These are phyloP conservation scores for Ciconia nigra DNA, from an alignment of 2,797 vertebrate species.

Conservation along the genomic window DNA sequence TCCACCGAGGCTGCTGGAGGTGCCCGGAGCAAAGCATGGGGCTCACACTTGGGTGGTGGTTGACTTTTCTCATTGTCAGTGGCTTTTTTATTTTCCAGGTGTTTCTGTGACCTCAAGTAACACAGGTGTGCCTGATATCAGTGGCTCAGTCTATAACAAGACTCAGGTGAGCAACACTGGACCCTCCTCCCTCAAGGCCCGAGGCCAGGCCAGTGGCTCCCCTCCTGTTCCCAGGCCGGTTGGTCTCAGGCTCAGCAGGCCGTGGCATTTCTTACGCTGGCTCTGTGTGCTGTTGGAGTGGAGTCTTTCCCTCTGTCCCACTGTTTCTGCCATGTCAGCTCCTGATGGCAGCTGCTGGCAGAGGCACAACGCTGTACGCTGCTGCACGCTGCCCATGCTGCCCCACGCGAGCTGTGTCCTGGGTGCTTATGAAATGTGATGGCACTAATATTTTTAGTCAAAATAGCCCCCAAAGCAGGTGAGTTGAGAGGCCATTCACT, in stretches of 20 bases:
- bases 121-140: slow-evolving; percentile 91
- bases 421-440: background rate
- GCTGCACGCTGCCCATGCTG: background rate
- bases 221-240: background rate
- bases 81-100: slow-evolving; percentile 68
- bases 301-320: background rate
- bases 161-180: slow-evolving; percentile 82
- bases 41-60: background rate
- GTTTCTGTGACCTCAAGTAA: slow-evolving; percentile 91
- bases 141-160: slow-evolving; percentile 95
- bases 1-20: fast-evolving
- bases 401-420: background rate
- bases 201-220: background rate
- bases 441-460: background rate
- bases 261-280: fast-evolving
- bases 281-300: background rate
- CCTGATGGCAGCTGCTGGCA: background rate
- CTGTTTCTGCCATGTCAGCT: background rate
- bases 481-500: background rate
- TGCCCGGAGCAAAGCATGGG: background rate
- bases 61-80: background rate
- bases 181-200: background rate
- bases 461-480: background rate
- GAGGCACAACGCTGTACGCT: background rate
- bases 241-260: background rate